Percentiles rank a stretch among this genome's conserved stretches.
These are phyloP conservation scores for Polyploca ridens DNA, from an alignment of 2,888 invertebrate species.

Conservation along the genomic window DNA sequence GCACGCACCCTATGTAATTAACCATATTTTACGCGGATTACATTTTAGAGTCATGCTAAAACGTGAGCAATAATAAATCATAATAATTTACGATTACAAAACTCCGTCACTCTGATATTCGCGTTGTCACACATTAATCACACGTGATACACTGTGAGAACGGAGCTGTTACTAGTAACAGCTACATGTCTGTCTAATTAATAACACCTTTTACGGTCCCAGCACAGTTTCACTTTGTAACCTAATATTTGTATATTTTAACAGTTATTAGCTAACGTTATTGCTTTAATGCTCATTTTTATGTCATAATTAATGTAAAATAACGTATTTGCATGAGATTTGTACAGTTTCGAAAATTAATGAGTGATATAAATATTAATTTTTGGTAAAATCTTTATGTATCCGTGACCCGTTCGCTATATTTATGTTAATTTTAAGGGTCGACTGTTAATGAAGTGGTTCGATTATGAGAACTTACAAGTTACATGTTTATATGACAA, in stretches of 20 bases:
- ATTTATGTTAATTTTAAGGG: conserved; percentile 1
- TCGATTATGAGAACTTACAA: neutral
- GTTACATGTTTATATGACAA: neutral
- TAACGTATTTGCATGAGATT: conserved; percentile 33
- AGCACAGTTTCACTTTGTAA: conserved; percentile 19
- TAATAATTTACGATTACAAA: conserved; percentile 25
- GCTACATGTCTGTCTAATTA: conserved; percentile 29
- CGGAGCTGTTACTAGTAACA: conserved; percentile 36
- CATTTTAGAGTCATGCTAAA: neutral
- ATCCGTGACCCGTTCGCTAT: neutral
- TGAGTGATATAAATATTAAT: neutral
- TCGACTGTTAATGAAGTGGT: neutral
- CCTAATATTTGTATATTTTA: conserved; percentile 12
- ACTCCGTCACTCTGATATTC: conserved; percentile 32
- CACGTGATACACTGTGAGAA: conserved; percentile 42
- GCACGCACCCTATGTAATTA: neutral
- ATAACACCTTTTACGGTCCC: conserved; percentile 26
- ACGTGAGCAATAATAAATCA: conserved; percentile 9
- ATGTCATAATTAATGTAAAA: conserved; percentile 45
- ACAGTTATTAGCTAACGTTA: conserved; percentile 22
- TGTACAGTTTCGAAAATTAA: conserved; percentile 10
- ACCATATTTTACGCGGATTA: neutral
- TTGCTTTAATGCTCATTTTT: conserved; percentile 42
- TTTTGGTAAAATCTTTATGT: neutral
- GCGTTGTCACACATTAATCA: conserved; percentile 37